A percentile compares a stretch with the other conserved stretches of the same genome.
phyloP scores from a whole-genome alignment of 2,113 vertebrate species.

The Peromyscus maniculatus region DNA sequence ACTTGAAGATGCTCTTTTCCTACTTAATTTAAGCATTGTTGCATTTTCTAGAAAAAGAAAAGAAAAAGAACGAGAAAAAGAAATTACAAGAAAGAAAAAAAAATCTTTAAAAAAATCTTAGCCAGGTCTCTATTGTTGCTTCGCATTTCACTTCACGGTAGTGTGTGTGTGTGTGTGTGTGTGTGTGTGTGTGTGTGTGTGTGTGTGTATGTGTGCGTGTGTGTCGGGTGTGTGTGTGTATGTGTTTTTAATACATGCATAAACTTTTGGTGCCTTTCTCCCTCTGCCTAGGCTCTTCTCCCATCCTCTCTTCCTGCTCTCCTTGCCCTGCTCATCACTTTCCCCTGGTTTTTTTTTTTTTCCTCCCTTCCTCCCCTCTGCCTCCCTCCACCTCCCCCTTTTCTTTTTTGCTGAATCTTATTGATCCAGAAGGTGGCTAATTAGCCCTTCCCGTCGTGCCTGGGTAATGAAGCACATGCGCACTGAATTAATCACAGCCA shows the following conservation, averaged over 20 bases:
- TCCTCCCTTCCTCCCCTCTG: slow-evolving; percentile 87
- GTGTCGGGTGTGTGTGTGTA: slow-evolving; percentile 44
- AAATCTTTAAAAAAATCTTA: slow-evolving; percentile 67
- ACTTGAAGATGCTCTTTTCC: slow-evolving; percentile 72
- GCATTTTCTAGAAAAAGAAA: slow-evolving; percentile 46
- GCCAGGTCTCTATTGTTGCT: slow-evolving; percentile 83
- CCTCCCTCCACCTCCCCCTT: slow-evolving; percentile 89
- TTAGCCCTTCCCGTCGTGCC: slow-evolving; percentile 99
- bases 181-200: slow-evolving; percentile 16
- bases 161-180: slow-evolving; percentile 66
- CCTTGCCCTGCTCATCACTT: slow-evolving; percentile 90
- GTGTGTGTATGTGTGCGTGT: not conserved
- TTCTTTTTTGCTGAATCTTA: slow-evolving; percentile 98
- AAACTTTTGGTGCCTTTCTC: slow-evolving; percentile 85
- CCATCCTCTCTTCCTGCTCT: slow-evolving; percentile 85
- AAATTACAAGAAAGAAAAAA: slow-evolving; percentile 19
- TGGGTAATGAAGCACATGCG: slow-evolving; percentile 99
- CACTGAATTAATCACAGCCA: slow-evolving; percentile 99
- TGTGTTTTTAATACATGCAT: slow-evolving; percentile 86
- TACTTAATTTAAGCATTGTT: slow-evolving; percentile 76
- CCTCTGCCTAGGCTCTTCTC: slow-evolving; percentile 82
- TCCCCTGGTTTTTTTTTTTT: slow-evolving; percentile 87
- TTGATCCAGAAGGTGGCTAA: slow-evolving; percentile 99
- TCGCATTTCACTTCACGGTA: slow-evolving; percentile 72
- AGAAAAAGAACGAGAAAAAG: not conserved